Evolutionary conservation across 2,888 invertebrate species (phyloP).

Genomic region (Octonoba sinensis): DNA sequence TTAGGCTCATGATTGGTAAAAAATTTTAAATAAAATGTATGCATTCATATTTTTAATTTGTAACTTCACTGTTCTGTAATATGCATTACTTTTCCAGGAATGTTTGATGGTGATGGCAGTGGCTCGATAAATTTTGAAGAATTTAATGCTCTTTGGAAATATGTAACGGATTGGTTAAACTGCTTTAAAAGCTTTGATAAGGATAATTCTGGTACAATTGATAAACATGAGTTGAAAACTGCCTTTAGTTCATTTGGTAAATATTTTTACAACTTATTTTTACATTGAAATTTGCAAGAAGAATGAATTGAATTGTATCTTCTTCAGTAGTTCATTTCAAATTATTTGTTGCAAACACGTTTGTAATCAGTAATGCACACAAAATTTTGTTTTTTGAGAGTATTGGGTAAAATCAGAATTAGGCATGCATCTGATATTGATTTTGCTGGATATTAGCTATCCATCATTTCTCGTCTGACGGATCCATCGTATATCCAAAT

Average conservation of each 20-base stretch:
- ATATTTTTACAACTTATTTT: not conserved
- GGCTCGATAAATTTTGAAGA: conserved; percentile 95
- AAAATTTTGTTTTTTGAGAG: too few relatives aligned
- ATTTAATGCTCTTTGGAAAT: conserved; percentile 96
- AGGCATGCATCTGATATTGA: too few relatives aligned
- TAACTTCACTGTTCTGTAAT: not conserved
- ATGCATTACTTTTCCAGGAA: conserved; percentile 70
- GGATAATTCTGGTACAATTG: conserved; percentile 90
- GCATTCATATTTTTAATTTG: not conserved
- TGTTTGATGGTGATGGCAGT: conserved; percentile 92
- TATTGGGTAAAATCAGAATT: too few relatives aligned
- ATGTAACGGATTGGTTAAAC: conserved; percentile 97
- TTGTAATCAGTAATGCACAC: too few relatives aligned
- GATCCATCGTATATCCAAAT: too few relatives aligned
- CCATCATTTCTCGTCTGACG: too few relatives aligned
- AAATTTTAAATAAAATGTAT: not conserved
- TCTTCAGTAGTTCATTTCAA: too few relatives aligned
- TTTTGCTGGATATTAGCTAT: too few relatives aligned
- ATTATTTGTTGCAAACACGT: too few relatives aligned
- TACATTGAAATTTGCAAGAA: not conserved
- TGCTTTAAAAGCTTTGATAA: conserved; percentile 94
- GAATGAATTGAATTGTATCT: too few relatives aligned
- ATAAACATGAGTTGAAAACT: conserved; percentile 87
- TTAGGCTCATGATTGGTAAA: conserved; percentile 93
- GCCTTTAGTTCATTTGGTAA: conserved; percentile 88